Percentiles rank a stretch among this genome's conserved stretches.
phyloP scores from a whole-genome alignment of 2,113 vertebrate genomes.

The Halcyon senegalensis region DNA sequence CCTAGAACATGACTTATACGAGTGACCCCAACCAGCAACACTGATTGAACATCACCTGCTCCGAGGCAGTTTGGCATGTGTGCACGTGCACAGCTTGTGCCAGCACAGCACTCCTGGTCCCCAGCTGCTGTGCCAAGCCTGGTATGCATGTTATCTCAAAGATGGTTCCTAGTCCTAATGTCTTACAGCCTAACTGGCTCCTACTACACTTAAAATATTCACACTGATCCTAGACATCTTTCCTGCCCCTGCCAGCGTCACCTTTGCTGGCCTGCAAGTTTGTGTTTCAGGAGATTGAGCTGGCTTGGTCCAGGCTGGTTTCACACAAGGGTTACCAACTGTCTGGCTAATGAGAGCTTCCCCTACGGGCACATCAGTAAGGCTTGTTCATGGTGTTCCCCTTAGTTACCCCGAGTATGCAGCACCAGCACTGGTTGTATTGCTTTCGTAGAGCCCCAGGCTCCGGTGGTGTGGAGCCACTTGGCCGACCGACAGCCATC shows the following conservation, averaged over 20 bases:
- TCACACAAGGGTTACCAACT: neutral
- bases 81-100: neutral
- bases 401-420: neutral
- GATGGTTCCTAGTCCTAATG: neutral
- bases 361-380: neutral
- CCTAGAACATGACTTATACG: neutral
- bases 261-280: neutral
- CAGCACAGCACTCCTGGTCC: neutral
- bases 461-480: neutral
- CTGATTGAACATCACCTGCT: neutral
- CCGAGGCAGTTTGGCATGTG: accelerated
- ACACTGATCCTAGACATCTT: neutral
- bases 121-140: neutral
- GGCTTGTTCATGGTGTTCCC: neutral
- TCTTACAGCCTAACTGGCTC: neutral
- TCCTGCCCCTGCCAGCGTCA: neutral
- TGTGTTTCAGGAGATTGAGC: neutral
- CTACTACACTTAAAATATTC: neutral
- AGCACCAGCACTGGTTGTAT: neutral
- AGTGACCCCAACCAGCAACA: neutral
- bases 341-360: neutral
- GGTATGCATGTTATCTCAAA: neutral
- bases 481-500: neutral
- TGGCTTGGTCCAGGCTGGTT: neutral
- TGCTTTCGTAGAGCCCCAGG: neutral